phyloP scores from a whole-genome alignment of 2,888 invertebrate species.

The Aricia artaxerxes region DNA sequence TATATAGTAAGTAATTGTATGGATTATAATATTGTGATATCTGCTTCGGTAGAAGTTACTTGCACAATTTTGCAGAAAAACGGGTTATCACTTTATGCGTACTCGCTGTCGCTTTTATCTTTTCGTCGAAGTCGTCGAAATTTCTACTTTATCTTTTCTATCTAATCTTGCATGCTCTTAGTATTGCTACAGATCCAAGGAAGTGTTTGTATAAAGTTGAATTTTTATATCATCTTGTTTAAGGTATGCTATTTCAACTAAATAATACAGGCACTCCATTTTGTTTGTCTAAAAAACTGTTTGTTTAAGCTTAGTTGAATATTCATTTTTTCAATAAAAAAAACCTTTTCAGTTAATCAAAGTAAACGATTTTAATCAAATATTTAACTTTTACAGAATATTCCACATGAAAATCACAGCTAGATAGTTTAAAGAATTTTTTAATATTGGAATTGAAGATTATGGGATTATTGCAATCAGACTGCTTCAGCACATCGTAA shows the following conservation, averaged over 20 bases:
- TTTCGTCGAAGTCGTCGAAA: background rate
- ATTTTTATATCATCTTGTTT: background rate
- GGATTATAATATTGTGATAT: too few relatives aligned
- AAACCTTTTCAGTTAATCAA: too few relatives aligned
- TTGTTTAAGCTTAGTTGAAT: background rate
- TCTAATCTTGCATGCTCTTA: conserved; percentile 6
- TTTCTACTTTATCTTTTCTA: background rate
- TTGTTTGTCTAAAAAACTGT: background rate
- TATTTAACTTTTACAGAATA: background rate
- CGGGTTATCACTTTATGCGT: too few relatives aligned
- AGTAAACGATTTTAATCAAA: too few relatives aligned
- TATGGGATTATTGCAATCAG: background rate
- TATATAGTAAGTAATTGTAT: too few relatives aligned
- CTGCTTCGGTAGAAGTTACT: too few relatives aligned
- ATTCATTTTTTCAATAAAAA: too few relatives aligned
- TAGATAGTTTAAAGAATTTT: background rate
- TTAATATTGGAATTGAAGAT: background rate
- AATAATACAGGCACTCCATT: background rate
- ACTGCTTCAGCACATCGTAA: background rate
- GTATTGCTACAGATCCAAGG: background rate
- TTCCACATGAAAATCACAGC: background rate
- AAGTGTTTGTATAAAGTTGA: background rate
- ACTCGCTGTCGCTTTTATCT: too few relatives aligned
- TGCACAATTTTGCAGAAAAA: too few relatives aligned
- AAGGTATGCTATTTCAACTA: background rate